Conservation (phyloP, 2,797 vertebrate species). For the Argya squamiceps region DNA sequence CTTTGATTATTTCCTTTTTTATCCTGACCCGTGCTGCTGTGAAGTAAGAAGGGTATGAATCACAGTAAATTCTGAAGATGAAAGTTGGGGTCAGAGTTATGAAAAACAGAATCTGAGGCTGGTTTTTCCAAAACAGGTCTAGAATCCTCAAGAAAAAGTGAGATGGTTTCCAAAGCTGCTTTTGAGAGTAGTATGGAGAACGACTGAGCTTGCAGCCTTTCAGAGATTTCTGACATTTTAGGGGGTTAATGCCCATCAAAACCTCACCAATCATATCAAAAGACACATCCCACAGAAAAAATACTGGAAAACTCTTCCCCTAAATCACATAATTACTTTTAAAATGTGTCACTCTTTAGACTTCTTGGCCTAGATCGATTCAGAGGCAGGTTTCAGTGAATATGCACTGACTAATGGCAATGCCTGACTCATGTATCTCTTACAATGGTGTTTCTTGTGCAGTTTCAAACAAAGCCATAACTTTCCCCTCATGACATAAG, state of each 20-base stretch:
- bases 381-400: background rate
- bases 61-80: background rate
- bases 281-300: background rate
- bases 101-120: constrained; percentile 14
- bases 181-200: background rate
- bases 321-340: background rate
- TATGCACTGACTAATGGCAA: background rate
- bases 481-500: background rate
- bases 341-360: background rate
- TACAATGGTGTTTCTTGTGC: background rate
- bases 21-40: background rate
- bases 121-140: background rate
- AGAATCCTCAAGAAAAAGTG: background rate
- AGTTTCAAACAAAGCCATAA: background rate
- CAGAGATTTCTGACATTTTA: background rate
- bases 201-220: rapidly evolving
- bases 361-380: background rate
- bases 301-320: background rate
- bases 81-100: background rate
- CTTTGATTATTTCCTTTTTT: constrained; percentile 55
- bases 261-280: background rate
- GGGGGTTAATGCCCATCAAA: background rate
- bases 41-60: background rate
- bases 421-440: background rate
- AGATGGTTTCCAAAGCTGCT: background rate